phyloP scores from a whole-genome alignment of 92 coral and sea anemone species.

The Bergia puertoricense region DNA sequence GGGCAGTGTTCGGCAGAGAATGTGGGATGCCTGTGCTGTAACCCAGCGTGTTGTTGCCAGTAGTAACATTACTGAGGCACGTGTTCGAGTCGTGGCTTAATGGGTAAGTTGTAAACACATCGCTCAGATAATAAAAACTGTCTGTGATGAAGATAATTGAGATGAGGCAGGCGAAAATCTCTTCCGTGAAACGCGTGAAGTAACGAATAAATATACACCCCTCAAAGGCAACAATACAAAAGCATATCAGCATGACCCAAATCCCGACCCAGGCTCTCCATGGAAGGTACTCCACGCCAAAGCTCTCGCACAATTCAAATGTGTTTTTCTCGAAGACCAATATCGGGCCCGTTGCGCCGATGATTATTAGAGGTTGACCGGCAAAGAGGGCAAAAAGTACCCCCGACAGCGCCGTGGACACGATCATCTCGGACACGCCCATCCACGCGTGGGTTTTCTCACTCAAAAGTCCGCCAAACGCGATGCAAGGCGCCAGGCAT shows the following conservation, averaged over 20 bases:
- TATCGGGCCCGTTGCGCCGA: slow-evolving; percentile 94
- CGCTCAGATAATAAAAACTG: slow-evolving; percentile 67
- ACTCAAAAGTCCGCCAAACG: slow-evolving; percentile 95
- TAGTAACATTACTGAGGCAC: slow-evolving; percentile 27
- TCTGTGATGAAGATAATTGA: slow-evolving; percentile 90
- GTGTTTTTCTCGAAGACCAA: slow-evolving; percentile 91
- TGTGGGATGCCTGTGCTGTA: slow-evolving; percentile 26
- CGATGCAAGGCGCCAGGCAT: slow-evolving; percentile 92
- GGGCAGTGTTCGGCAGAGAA: slow-evolving; percentile 75
- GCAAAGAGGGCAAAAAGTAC: slow-evolving; percentile 86
- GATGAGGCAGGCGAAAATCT: slow-evolving; percentile 93
- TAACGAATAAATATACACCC: slow-evolving; percentile 93
- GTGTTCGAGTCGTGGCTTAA: slow-evolving; percentile 27
- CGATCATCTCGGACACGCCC: slow-evolving; percentile 96
- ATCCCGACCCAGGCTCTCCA: slow-evolving; percentile 99
- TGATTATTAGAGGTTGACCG: slow-evolving; percentile 95
- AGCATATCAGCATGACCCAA: slow-evolving; percentile 99
- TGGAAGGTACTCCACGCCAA: slow-evolving; percentile 83
- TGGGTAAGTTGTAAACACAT: slow-evolving; percentile 60
- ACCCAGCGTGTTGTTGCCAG: background rate
- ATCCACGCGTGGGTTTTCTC: slow-evolving; percentile 91
- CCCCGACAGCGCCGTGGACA: slow-evolving; percentile 90
- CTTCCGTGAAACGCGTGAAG: slow-evolving; percentile 98
- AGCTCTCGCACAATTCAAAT: slow-evolving; percentile 67
- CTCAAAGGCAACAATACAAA: slow-evolving; percentile 85